phyloP scores from a whole-genome alignment of 2,888 invertebrate genomes.

The Apamea crenata region DNA sequence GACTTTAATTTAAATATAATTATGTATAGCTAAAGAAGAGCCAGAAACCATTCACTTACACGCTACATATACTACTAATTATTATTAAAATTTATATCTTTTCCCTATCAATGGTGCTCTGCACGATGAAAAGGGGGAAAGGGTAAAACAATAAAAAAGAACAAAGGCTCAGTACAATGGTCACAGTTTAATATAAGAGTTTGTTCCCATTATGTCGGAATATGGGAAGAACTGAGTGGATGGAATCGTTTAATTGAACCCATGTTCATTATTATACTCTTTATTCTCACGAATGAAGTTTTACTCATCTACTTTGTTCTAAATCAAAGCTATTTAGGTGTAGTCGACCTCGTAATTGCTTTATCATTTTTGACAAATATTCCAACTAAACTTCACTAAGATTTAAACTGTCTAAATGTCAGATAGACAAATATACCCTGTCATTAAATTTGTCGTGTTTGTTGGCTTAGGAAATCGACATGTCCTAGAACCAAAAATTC shows the following conservation, averaged over 20 bases:
- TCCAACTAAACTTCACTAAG: background rate
- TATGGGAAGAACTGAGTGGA: slow-evolving; percentile 81
- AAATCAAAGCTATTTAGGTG: background rate
- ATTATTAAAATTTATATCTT: slow-evolving; percentile 74
- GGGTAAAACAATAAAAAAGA: slow-evolving; percentile 84
- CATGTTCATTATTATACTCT: slow-evolving; percentile 33
- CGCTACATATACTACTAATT: slow-evolving; percentile 17
- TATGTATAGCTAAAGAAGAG: background rate
- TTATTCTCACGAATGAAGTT: slow-evolving; percentile 16
- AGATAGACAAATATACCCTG: background rate
- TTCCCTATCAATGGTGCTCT: slow-evolving; percentile 74
- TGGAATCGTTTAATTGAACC: slow-evolving; percentile 77
- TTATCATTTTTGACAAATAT: background rate
- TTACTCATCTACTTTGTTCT: background rate
- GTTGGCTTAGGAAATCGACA: background rate
- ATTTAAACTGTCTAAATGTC: background rate
- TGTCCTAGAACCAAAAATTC: background rate
- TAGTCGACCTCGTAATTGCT: background rate
- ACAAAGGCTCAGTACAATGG: slow-evolving; percentile 85
- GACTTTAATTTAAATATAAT: background rate
- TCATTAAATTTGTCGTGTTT: background rate
- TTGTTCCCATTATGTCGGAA: slow-evolving; percentile 80
- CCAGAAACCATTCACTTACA: background rate
- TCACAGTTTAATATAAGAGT: slow-evolving; percentile 86
- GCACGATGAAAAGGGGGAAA: slow-evolving; percentile 73